These are phyloP conservation scores for Phycodurus eques DNA, from an alignment of 2,113 vertebrate genomes.

Conservation along the genomic window DNA sequence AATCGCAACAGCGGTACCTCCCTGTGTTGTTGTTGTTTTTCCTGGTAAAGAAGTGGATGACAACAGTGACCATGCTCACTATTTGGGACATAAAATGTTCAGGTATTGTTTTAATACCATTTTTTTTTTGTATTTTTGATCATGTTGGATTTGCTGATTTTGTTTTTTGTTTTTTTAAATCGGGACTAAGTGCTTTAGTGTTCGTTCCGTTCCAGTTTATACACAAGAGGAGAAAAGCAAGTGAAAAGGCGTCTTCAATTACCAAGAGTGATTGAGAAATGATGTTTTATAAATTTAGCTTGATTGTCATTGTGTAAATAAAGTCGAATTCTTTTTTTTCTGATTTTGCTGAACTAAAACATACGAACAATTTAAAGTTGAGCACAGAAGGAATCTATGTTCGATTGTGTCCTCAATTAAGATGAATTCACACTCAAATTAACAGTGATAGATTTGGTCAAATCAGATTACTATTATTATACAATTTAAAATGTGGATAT, in stretches of 20 bases:
- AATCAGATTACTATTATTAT: neutral
- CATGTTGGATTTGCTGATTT: neutral
- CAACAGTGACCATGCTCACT: neutral
- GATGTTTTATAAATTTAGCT: neutral
- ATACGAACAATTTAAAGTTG: neutral
- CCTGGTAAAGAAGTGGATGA: neutral
- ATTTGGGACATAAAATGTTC: neutral
- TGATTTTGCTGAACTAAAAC: neutral
- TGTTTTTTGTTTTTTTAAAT: neutral
- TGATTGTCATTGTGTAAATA: neutral
- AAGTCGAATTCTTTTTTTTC: neutral
- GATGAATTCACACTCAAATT: neutral
- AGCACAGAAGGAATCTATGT: neutral
- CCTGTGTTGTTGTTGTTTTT: neutral
- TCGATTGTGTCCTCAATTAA: neutral
- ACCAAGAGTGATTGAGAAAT: neutral
- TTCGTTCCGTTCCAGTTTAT: neutral
- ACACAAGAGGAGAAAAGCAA: neutral
- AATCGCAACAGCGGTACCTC: neutral
- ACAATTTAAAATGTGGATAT: neutral
- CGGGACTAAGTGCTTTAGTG: neutral
- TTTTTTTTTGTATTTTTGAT: neutral
- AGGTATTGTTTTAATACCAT: constrained; percentile 6
- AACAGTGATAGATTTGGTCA: neutral
- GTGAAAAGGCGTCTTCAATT: neutral